Evolutionary conservation across 2,113 vertebrate species (phyloP).

Genomic region (Pycnonotus jocosus): DNA sequence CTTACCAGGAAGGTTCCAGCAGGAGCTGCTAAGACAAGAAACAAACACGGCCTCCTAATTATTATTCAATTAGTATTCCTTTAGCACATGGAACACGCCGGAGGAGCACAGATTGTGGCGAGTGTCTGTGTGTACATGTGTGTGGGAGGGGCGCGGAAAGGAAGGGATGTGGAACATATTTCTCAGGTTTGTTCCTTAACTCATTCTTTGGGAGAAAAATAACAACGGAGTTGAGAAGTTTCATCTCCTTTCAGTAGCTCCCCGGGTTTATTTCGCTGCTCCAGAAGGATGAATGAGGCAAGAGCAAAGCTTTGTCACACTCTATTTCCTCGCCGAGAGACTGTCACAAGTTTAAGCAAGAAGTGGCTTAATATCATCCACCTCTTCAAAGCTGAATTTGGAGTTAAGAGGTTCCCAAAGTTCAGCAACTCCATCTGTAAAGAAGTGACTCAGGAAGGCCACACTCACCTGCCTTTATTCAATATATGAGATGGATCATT

Average conservation of each 20-base stretch:
- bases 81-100: background rate
- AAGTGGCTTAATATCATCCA: background rate
- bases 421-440: background rate
- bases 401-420: background rate
- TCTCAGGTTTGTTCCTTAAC: background rate
- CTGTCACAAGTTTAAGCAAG: background rate
- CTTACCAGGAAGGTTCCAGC: background rate
- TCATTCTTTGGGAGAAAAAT: background rate
- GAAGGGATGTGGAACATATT: constrained; percentile 41
- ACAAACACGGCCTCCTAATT: background rate
- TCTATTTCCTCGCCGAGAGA: background rate
- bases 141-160: constrained; percentile 4
- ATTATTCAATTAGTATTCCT: background rate
- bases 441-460: background rate
- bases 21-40: background rate
- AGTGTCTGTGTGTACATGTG: background rate
- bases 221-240: background rate
- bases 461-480: background rate
- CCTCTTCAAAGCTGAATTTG: background rate
- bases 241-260: background rate
- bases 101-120: background rate
- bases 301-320: background rate
- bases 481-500: background rate
- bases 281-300: background rate
- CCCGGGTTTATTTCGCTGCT: background rate